phyloP scores from a whole-genome alignment of 2,797 vertebrate species.

The Lithobates sylvaticus region DNA sequence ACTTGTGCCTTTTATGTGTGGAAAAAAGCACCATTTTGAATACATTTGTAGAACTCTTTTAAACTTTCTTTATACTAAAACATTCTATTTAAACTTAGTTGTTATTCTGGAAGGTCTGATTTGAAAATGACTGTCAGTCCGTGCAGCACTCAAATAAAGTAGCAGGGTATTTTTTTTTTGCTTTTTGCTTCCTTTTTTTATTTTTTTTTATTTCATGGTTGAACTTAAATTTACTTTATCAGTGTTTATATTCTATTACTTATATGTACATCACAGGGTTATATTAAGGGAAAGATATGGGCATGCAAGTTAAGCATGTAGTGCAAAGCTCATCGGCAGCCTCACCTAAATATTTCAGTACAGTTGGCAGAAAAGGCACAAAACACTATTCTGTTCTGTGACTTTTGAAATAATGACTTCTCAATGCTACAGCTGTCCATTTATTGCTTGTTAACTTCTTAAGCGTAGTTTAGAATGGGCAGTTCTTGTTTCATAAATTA shows the following conservation, averaged over 20 bases:
- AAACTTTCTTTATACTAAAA: slow-evolving; percentile 62
- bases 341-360: too few species aligned
- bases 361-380: too few species aligned
- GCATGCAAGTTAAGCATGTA: too few species aligned
- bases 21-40: slow-evolving; percentile 59
- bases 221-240: background rate
- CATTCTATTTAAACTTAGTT: slow-evolving; percentile 57
- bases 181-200: background rate
- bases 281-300: too few species aligned
- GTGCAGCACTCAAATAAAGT: slow-evolving; percentile 30
- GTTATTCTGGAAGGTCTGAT: slow-evolving; percentile 39
- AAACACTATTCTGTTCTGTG: too few species aligned
- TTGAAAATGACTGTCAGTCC: slow-evolving; percentile 55
- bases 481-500: too few species aligned
- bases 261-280: background rate
- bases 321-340: too few species aligned
- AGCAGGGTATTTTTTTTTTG: background rate
- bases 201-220: background rate
- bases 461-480: too few species aligned
- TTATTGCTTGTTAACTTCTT: too few species aligned
- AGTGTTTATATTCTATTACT: background rate
- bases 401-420: too few species aligned
- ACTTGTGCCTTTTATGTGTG: slow-evolving; percentile 52
- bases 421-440: too few species aligned
- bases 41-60: slow-evolving; percentile 59